Conservation (phyloP, 2,888 invertebrate genomes). For the Enchytraeus crypticus region DNA sequence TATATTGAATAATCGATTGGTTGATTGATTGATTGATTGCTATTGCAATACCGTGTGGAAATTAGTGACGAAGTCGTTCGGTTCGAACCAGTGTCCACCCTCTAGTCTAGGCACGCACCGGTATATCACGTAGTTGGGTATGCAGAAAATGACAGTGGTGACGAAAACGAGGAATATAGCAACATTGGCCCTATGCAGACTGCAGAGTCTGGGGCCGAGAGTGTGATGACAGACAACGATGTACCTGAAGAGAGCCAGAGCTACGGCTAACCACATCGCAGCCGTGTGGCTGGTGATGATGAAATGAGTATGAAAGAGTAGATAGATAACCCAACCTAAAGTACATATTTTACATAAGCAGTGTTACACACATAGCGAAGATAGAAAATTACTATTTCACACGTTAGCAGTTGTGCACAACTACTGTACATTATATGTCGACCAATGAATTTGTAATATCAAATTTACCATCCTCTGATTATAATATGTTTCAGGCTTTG, state of each 20-base stretch:
- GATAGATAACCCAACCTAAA: slow-evolving; percentile 41
- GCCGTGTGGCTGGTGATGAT: slow-evolving; percentile 63
- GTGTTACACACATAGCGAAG: too few relatives aligned
- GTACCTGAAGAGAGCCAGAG: slow-evolving; percentile 85
- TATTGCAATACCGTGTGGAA: slow-evolving; percentile 31
- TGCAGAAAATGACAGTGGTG: slow-evolving; percentile 38
- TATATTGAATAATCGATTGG: too few relatives aligned
- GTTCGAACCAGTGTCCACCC: slow-evolving; percentile 33
- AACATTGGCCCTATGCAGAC: slow-evolving; percentile 38
- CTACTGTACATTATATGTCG: too few relatives aligned
- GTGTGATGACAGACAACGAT: slow-evolving; percentile 49
- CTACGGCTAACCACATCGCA: slow-evolving; percentile 84
- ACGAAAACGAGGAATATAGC: slow-evolving; percentile 37
- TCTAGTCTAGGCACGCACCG: neutral
- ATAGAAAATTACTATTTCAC: too few relatives aligned
- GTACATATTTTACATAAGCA: too few relatives aligned
- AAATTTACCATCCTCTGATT: too few relatives aligned
- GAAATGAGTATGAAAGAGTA: slow-evolving; percentile 41
- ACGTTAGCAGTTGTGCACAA: too few relatives aligned
- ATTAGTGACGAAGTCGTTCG: slow-evolving; percentile 32
- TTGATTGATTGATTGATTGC: too few relatives aligned
- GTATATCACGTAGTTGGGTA: slow-evolving; percentile 44
- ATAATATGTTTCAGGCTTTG: too few relatives aligned
- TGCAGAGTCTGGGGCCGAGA: slow-evolving; percentile 38
- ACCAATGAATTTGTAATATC: too few relatives aligned